Conservation (phyloP, 2,113 vertebrate species). For the crab-eating macaque (Macaca fascicularis) region T2T-MFA8v1.1 NC_088386.1:126154001-126154500, state of each 20-base stretch:
- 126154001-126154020: background rate
- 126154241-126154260: background rate
- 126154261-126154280: background rate
- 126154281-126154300: background rate
- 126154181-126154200: background rate
- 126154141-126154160: background rate
- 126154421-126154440: background rate
- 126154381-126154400: background rate
- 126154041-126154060: background rate
- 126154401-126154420: background rate
- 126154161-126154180: background rate
- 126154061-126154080: background rate
- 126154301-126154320: background rate
- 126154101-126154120: background rate
- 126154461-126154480: background rate
- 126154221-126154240: background rate
- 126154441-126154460: background rate
- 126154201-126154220: background rate
- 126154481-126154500: background rate
- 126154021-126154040: background rate
- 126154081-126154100: background rate
- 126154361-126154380: background rate
- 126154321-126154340: background rate
- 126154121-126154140: background rate
- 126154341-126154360: background rate